Base-by-base conservation (phyloP, 2,888 invertebrate species). In the Drosophila rellima region DNA sequence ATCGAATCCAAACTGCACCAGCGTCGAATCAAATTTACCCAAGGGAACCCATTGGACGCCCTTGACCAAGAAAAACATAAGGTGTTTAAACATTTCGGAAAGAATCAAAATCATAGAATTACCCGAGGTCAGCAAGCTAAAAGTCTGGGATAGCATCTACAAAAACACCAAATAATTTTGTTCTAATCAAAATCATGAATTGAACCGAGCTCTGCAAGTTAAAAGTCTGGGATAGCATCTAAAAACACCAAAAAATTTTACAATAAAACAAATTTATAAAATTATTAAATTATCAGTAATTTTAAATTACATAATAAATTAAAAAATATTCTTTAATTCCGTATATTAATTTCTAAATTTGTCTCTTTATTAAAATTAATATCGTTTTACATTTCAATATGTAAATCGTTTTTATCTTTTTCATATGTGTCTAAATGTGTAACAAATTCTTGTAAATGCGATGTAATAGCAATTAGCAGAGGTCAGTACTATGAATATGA, bases 141-240 rank as follows among this genome's bases (percentile, higher is more conserved):
- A 74, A 50, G 70, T 88, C 3, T 92, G 92, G 92, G 87, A 91
- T 31, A 79, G 74, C 44, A 33, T 91, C 37, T 91, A 86, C 47
- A 70, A 80, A 23, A 39, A n/a, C 3, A 26, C 6, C 45, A 42
- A 35, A 26, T 35, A 47, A 44, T 29, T n/a, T n/a, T n/a, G n/a
- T n/a, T n/a, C n/a, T n/a, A 33, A 48, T 92, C 6, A 68, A 68
- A 37, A 56, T 91, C 47, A 88, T 90, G n/a, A 82, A 88, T 42
- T 70, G 92, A 50, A 92, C 92, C 3, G 92, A 92, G 68, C 63
- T 83, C 13, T 48, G 71, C 15, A 90, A 91, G 67, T 57, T 92
- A 7, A 55, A 74, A 50, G 70, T 88, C 3, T 92, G 92, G 92
- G 87, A 91, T 31, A 79, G 74, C 44, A 33, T 91, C 37, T 91